Base-by-base conservation (phyloP, 1,140 invertebrate genomes). In the Drosophila kepulauana region DNA sequence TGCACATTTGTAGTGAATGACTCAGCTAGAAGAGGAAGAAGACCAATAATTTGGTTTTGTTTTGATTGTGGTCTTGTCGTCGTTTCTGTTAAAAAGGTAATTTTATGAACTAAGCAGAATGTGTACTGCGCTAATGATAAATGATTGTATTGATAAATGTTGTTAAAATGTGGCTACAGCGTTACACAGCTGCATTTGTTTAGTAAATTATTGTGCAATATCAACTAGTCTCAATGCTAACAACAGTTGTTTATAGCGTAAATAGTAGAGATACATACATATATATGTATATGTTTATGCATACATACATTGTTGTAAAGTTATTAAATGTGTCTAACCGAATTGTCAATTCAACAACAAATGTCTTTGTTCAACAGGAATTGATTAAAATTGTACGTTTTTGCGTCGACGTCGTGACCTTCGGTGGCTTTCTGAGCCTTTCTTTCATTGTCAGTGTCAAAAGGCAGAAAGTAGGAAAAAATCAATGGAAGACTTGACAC, bases 401-500 rank as follows among this genome's bases (percentile, higher is more conserved):
- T 62, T 52, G 57, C 67, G 48, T 54, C 15, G 49, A 38, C 71
- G 67, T 82, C 62, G 75, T 69, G 65, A 81, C 85, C 85, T 88
- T 89, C 70, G 70, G 43, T 67, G 62, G 67, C 46, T 58, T 13
- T 75, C 48, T 57, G 33, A 35, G 28, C 25, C 45, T 45, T 78
- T 30, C 45, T 51, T 81, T 84, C 81, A 85, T 72, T 85, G 80
- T 59, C 81, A 88, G 61, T 78, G 78, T 56, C 80, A 75, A 13
- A 51, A 35, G 38, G 16, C 49, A 71, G 52, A 52, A 57, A 69
- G 49, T 51, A 82, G 74, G 66, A 77, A 91, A 82, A 88, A 91
- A 88, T 91, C 86, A 78, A 91, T 91, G 90, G 90, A 91, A 72
- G 90, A 91, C 79, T 65, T 91, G 54, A 91, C 86, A 61, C 90